phyloP scores from a whole-genome alignment of 2,113 vertebrate genomes.

The Campylomormyrus numenius region DNA sequence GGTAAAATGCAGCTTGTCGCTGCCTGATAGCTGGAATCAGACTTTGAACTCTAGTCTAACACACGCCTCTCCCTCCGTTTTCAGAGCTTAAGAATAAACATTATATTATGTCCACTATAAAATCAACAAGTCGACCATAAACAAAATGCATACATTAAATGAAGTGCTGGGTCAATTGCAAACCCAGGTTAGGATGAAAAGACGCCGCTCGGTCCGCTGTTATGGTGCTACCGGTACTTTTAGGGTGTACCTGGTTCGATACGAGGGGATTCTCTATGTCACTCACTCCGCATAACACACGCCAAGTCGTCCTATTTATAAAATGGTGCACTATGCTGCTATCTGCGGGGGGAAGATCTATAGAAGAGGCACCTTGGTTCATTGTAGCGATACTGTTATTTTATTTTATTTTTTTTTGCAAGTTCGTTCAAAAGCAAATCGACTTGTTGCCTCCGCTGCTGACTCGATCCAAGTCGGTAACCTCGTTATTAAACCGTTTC shows the following conservation, averaged over 20 bases:
- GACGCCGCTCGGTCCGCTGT: neutral
- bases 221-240: constrained; percentile 17
- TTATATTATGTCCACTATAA: neutral
- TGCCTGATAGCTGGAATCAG: neutral
- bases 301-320: constrained; percentile 56
- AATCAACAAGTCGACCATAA: neutral
- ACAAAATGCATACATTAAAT: neutral
- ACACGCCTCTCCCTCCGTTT: neutral
- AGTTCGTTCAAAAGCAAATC: constrained; percentile 54
- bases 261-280: constrained; percentile 59
- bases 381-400: constrained; percentile 26
- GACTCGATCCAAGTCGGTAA: constrained; percentile 49
- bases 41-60: constrained; percentile 6
- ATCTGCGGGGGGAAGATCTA: constrained; percentile 50
- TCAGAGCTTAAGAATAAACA: neutral
- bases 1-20: neutral
- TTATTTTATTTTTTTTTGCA: constrained; percentile 35
- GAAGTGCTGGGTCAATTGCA: neutral
- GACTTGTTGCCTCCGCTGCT: constrained; percentile 55
- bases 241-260: constrained; percentile 64
- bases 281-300: constrained; percentile 41
- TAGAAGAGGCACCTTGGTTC: constrained; percentile 19
- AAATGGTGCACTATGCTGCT: constrained; percentile 53
- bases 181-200: neutral
- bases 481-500: constrained; percentile 50